phyloP scores from a whole-genome alignment of 92 coral and sea anemone genomes.

The Porites rus region DNA sequence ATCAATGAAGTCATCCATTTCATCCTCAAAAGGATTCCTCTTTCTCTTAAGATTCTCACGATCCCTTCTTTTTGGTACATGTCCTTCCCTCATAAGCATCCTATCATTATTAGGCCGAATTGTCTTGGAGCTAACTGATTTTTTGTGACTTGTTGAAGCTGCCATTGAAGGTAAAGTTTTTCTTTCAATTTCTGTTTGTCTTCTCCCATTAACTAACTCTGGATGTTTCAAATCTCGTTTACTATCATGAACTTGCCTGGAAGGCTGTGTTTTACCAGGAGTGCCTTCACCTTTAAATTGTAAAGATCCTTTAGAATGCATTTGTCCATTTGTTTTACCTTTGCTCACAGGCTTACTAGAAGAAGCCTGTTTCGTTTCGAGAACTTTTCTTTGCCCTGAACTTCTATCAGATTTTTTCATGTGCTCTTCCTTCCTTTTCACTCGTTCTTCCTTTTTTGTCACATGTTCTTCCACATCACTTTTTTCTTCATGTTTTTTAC shows the following conservation, averaged over 20 bases:
- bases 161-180: background rate
- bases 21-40: slow-evolving; percentile 46
- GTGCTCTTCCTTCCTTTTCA: background rate
- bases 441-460: background rate
- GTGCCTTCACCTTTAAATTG: background rate
- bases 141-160: background rate
- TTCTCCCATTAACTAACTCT: background rate
- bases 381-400: slow-evolving; percentile 1
- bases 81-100: background rate
- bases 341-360: background rate
- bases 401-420: background rate
- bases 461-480: background rate
- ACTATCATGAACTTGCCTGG: background rate
- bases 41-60: slow-evolving; percentile 18
- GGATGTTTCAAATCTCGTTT: slow-evolving; percentile 13
- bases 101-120: background rate
- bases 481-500: background rate
- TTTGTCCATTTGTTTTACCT: background rate
- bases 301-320: slow-evolving; percentile 2
- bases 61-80: background rate
- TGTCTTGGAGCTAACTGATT: background rate
- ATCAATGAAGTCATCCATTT: slow-evolving; percentile 82
- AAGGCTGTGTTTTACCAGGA: background rate
- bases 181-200: background rate
- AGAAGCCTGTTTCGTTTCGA: background rate